Percentiles rank a stretch among this genome's conserved stretches.
These are phyloP conservation scores for Triops cancriformis DNA, from an alignment of 1,140 invertebrate genomes.

Conservation along the genomic window DNA sequence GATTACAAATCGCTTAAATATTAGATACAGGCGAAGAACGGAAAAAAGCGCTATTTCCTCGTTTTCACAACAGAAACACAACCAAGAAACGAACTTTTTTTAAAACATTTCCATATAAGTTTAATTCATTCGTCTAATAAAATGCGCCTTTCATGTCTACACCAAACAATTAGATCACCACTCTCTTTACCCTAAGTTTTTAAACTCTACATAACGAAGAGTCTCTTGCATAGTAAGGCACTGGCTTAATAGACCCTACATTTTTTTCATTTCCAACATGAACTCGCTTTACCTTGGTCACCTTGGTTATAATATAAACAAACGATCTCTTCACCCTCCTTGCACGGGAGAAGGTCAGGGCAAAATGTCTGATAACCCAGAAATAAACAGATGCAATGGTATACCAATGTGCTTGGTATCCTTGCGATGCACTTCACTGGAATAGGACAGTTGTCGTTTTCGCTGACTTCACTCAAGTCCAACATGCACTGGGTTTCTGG, in stretches of 20 bases:
- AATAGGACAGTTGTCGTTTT: background rate
- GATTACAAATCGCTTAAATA: background rate
- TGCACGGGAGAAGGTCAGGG: background rate
- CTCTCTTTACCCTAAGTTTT: background rate
- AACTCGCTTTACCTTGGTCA: background rate
- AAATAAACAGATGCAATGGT: background rate
- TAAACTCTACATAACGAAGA: background rate
- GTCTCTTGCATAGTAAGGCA: slow-evolving; percentile 1
- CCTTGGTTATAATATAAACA: background rate
- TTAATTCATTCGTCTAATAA: background rate
- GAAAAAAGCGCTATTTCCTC: background rate
- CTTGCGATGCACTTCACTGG: background rate
- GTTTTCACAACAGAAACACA: background rate
- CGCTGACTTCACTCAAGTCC: background rate
- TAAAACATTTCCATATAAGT: background rate
- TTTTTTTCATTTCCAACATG: background rate
- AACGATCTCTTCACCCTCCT: background rate
- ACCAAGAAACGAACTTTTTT: background rate
- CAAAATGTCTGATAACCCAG: background rate
- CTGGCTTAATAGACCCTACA: slow-evolving; percentile 6
- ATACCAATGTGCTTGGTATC: background rate
- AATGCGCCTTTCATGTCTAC: background rate
- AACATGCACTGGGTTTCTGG: slow-evolving; percentile 9
- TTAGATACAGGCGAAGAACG: background rate
- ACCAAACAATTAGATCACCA: background rate